These are phyloP conservation scores for Acrocephalus kingi DNA, from an alignment of 2,113 vertebrate genomes.

Conservation along the genomic window DNA sequence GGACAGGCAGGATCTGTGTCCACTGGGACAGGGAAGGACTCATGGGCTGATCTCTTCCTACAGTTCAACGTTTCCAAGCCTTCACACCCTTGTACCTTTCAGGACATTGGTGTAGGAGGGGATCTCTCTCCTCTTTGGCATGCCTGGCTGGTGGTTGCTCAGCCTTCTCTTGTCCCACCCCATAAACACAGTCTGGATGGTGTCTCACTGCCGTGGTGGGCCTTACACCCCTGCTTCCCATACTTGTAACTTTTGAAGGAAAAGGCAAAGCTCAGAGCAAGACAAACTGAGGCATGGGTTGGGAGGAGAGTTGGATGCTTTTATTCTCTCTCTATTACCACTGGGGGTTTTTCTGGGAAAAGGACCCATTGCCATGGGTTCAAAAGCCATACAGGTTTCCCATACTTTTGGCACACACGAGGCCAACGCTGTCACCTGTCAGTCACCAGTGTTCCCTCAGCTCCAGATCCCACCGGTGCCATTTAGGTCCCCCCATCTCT, in stretches of 20 bases:
- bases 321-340: no score
- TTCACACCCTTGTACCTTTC: rapidly evolving
- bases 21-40: not conserved
- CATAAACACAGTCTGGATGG: not conserved
- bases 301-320: no score
- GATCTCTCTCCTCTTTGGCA: not conserved
- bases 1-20: not conserved
- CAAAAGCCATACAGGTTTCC: no score
- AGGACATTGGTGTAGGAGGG: not conserved
- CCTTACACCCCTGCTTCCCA: not conserved
- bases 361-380: no score
- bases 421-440: not conserved
- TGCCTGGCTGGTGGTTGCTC: not conserved
- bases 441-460: not conserved
- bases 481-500: not conserved
- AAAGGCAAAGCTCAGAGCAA: no score
- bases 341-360: no score
- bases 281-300: no score
- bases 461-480: not conserved
- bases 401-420: rapidly evolving
- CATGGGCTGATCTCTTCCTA: not conserved
- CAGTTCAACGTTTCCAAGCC: not conserved
- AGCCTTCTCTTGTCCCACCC: not conserved
- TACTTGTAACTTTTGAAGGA: no score
- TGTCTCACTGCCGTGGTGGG: no score